Evolutionary conservation across 2,888 invertebrate species (phyloP), one percentile per base, ranked within the genome.

Genomic region (Hirtodrosophila confusa): DNA sequence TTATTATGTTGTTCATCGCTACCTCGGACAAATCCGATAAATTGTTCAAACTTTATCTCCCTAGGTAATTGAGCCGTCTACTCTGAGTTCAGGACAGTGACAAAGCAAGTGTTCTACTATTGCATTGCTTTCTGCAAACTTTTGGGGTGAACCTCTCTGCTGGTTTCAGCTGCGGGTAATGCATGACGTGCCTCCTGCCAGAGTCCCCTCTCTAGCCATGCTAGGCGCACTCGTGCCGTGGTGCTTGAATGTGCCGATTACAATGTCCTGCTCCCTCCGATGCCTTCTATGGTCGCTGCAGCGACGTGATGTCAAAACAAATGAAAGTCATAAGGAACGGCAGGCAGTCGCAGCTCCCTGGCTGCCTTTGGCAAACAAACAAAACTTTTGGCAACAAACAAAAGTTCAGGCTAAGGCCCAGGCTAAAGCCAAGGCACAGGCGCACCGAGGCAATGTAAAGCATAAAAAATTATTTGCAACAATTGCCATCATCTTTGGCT

Each of bases 401-500:
- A 85, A 83, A 85, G 66, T 86, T 82, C 79, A 71, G 71, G 69
- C 47, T 41, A 7, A 36, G 8, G 8, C 44, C 33, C 31, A 43
- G 48, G 23, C 54, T 36, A 43, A 37, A 37, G 43, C 29, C 47
- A 12, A 12, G 44, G 17, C 39, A 0, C 31, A 31, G 31, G 8
- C 31, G 24, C 39, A 48, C 51, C 67, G 53, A 55, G 58, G 75
- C 78, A 80, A 64, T 75, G 76, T 58, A 50, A 60, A 75, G 78
- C 78, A 80, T 85, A 80, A 82, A 78, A 85, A 85, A 87, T 87
- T 78, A 85, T 85, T 85, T 75, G 87, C 87, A 85, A 87, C 85
- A 87, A 85, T 84, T 85, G 87, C 72, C 84, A 62, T 80, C 84
- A 75, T 80, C 80, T 86, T 74, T 53, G 56, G 69, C 47, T 53